Percentiles rank a stretch among this genome's conserved stretches.
phyloP scores from a whole-genome alignment of 2,888 invertebrate genomes.

The Clostera curtula region DNA sequence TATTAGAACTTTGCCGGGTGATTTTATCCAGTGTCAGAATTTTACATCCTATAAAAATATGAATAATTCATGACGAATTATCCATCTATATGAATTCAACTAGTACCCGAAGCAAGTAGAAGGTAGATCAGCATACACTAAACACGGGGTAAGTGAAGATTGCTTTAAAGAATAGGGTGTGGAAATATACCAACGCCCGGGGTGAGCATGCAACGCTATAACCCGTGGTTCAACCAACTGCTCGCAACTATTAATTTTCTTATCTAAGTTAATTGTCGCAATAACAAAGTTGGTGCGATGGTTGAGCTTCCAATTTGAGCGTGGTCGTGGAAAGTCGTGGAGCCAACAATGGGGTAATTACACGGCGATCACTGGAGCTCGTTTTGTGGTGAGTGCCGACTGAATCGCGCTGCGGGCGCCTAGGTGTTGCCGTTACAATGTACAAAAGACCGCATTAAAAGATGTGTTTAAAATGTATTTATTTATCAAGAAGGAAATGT shows the following conservation, averaged over 20 bases:
- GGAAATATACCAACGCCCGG: constrained; percentile 25
- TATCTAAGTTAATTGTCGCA: constrained; percentile 57
- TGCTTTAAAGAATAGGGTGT: constrained; percentile 30
- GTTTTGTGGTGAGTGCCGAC: constrained; percentile 44
- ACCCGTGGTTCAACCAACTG: constrained; percentile 28
- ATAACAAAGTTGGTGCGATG: constrained; percentile 46
- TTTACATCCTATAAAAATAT: constrained; percentile 5
- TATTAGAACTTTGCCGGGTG: too few species aligned
- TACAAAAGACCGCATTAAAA: too few species aligned
- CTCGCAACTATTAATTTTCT: constrained; percentile 52
- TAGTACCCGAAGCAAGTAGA: constrained; percentile 11
- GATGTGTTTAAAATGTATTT: too few species aligned
- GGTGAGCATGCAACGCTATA: constrained; percentile 40
- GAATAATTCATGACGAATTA: constrained; percentile 11
- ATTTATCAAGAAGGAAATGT: too few species aligned
- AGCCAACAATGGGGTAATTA: constrained; percentile 66
- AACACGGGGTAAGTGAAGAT: constrained; percentile 27
- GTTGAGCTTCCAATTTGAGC: constrained; percentile 52
- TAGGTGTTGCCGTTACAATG: too few species aligned
- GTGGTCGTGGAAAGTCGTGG: constrained; percentile 44
- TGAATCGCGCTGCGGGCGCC: constrained; percentile 56
- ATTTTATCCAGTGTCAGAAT: too few species aligned
- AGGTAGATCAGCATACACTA: constrained; percentile 19
- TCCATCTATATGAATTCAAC: neutral
- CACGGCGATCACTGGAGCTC: constrained; percentile 54